phyloP scores from a whole-genome alignment of 2,888 invertebrate species.

The Autographa pulchrina region DNA sequence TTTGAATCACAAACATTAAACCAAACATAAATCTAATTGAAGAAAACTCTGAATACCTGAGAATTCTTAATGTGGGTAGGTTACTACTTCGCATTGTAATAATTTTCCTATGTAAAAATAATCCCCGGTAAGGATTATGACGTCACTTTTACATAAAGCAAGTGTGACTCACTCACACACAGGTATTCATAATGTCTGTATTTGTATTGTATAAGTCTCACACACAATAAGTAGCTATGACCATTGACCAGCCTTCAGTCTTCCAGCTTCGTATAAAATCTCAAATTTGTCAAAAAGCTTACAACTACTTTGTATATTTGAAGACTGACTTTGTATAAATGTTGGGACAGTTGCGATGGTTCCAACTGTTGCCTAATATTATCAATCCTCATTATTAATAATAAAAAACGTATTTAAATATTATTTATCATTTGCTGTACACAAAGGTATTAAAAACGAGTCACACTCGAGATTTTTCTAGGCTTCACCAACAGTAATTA shows the following conservation, averaged over 20 bases:
- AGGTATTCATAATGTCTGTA: conserved; percentile 27
- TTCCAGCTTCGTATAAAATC: conserved; percentile 75
- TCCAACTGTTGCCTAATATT: neutral
- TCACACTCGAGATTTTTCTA: conserved; percentile 24
- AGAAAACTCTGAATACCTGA: conserved; percentile 25
- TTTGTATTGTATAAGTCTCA: conserved; percentile 43
- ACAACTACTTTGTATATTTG: conserved; percentile 48
- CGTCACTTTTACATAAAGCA: neutral
- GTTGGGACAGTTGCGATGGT: neutral
- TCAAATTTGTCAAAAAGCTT: conserved; percentile 70
- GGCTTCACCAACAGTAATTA: neutral
- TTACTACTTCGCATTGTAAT: neutral
- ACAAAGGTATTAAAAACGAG: conserved; percentile 32
- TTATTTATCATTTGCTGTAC: conserved; percentile 1
- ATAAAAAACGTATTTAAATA: conserved; percentile 17
- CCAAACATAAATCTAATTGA: conserved; percentile 29
- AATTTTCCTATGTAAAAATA: too few species aligned
- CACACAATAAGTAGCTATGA: conserved; percentile 55
- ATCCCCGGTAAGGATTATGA: too few species aligned
- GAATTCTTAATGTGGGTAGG: neutral
- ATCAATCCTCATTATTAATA: neutral
- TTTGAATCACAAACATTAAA: conserved; percentile 72
- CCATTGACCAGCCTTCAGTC: conserved; percentile 76
- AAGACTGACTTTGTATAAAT: conserved; percentile 22
- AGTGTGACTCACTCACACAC: neutral